Base-by-base conservation (phyloP, 2,113 vertebrate genomes). In the Myxocyprinus asiaticus region DNA sequence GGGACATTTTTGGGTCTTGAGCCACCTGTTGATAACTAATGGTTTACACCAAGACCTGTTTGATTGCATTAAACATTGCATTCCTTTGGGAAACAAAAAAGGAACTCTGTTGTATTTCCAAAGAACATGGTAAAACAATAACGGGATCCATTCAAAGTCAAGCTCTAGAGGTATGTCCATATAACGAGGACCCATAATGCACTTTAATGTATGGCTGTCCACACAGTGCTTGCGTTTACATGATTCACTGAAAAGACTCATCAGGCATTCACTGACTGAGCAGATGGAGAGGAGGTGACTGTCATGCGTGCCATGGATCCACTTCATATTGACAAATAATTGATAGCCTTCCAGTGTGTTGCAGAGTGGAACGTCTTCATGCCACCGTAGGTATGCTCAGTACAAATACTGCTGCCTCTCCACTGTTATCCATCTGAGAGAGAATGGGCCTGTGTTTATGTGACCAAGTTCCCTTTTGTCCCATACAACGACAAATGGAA, bases 211-310 rank as follows among this genome's bases (percentile, higher is more conserved):
- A 66, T 33, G 22, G 3, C 14, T 62, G 56, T 9, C 58, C 71
- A 62, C 6, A 12, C 71, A 61, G 55, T 48, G 15, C 58, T 73
- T 61, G 22, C 56, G 6, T 11, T 22, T 15, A 22, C 58, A 56
- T 58, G 17, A 81, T 81, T 68, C 64, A 72, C 74, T 45, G 50
- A 80, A 80, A 83, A 83, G 82, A 81, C 78, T 51, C 67, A 77
- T 83, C 55, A 33, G 62, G 22, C 22, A 33, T 33, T 84, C 58
- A 3, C 68, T 81, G 68, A 50, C 69, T 44, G 48, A 75, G 71
- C 83, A 84, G 83, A 84, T 84, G 83, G 83, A 51, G 76, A 81
- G 79, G 74, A 72, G 79, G 83, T 33, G 78, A 83, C 76, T 76
- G 76, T 81, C 76, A 78, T 84, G 70, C 58, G 62, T 76, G 77